Evolutionary conservation across 2,888 invertebrate species (phyloP), one percentile per base, ranked within the genome.

Genomic region (Epirrhoe tristata): DNA sequence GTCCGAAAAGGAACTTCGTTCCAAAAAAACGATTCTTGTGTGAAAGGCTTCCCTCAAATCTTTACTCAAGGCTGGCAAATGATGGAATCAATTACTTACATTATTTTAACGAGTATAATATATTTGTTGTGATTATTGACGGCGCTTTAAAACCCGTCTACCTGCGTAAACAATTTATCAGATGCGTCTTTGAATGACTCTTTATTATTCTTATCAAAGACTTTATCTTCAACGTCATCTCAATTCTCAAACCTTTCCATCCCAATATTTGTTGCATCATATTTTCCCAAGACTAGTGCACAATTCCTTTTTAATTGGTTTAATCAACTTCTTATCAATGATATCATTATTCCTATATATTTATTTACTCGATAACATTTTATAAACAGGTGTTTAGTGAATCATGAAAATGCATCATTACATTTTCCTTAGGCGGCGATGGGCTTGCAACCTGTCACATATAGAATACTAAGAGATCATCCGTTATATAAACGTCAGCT

Each of bases 321-420:
- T 62, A 60, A 63, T 63, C 57, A 64, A 64, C 34, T 59, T 43
- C 7, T 63, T 70, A 64, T 71, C 71, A 56, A 7, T 52, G 65
- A 55, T 73, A 65, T 58, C 54, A 55, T 58, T 43, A 46, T 62
- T 56, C 50, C 14, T 58, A 36, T 52, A 39, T 67, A 52, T 66
- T 54, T 63, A 62, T 64, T 67, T 56, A 56, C 55, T 36, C 61
- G 71, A 64, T 61, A 48, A 52, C 58, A 61, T 67, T 69, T 39
- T 59, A 7, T 14, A 48, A 59, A 59, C 39, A 43, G 60, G 46
- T 53, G 56, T 43, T 59, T 43, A 43, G 39, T 68, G 68, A 65
- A 61, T 73, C 71, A 71, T 57, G 55, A 7, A 63, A 39, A 14
- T 62, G 63, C 57, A 65, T 54, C 52, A 55, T 58, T 36, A 7